These are phyloP conservation scores for Drosophila robusta DNA, from an alignment of 2,888 invertebrate species.

Conservation along the genomic window DNA sequence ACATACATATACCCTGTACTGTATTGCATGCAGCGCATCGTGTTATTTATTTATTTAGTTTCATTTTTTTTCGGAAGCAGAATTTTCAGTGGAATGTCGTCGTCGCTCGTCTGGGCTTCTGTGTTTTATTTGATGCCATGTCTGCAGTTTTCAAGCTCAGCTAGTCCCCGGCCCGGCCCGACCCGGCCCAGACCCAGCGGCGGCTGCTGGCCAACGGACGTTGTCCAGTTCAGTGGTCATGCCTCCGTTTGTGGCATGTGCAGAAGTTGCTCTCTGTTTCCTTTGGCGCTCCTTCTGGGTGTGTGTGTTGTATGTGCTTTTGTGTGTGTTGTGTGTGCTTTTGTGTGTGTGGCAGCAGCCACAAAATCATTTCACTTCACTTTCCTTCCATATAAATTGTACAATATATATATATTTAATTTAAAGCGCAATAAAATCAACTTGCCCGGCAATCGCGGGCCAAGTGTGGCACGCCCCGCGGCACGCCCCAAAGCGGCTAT, in stretches of 20 bases:
- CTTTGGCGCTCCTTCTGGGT: background rate
- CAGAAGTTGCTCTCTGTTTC: slow-evolving; percentile 26
- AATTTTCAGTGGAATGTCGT: slow-evolving; percentile 53
- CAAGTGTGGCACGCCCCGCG: slow-evolving; percentile 51
- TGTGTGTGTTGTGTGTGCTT: slow-evolving; percentile 17
- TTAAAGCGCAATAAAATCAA: slow-evolving; percentile 80
- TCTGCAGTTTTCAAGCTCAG: slow-evolving; percentile 73
- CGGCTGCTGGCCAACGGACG: slow-evolving; percentile 42
- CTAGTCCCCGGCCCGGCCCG: slow-evolving; percentile 20
- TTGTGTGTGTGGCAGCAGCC: slow-evolving; percentile 31
- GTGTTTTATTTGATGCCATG: slow-evolving; percentile 73
- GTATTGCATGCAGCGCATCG: slow-evolving; percentile 42
- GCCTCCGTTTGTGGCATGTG: slow-evolving; percentile 40
- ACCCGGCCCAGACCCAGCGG: slow-evolving; percentile 44
- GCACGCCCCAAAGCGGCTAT: slow-evolving; percentile 44
- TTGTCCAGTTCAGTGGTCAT: slow-evolving; percentile 76
- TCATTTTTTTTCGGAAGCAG: slow-evolving; percentile 44
- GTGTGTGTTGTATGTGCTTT: no score
- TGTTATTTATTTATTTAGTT: slow-evolving; percentile 79
- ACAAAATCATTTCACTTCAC: slow-evolving; percentile 74
- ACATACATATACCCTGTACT: background rate
- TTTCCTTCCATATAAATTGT: slow-evolving; percentile 75
- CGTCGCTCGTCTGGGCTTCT: slow-evolving; percentile 16
- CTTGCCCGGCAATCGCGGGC: slow-evolving; percentile 48
- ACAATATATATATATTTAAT: slow-evolving; percentile 71